These are phyloP conservation scores for Syngnathus floridae DNA, from an alignment of 2,113 vertebrate genomes.

Conservation along the genomic window DNA sequence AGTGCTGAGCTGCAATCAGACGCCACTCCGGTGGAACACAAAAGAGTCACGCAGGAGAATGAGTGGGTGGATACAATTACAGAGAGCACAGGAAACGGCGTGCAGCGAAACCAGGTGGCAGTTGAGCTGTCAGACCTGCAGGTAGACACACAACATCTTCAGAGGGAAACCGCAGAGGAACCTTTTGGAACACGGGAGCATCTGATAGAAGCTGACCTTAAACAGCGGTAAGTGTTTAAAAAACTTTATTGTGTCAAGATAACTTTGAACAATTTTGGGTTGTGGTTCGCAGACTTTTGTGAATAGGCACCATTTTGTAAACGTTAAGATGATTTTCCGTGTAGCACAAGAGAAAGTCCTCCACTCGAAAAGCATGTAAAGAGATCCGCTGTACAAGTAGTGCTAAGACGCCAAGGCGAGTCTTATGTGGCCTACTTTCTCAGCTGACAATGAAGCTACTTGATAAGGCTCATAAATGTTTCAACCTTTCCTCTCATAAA, in stretches of 20 bases:
- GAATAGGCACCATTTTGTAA: neutral
- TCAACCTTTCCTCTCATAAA: neutral
- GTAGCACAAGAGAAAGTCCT: neutral
- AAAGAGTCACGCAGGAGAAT: constrained; percentile 11
- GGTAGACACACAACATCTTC: neutral
- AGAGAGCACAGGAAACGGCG: constrained; percentile 3
- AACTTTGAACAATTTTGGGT: no score
- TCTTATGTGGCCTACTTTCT: neutral
- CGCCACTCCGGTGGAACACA: constrained; percentile 22
- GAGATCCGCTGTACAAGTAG: neutral
- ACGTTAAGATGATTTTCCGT: neutral
- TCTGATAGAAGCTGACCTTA: constrained; percentile 11
- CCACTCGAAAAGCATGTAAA: neutral
- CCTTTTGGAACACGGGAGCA: neutral
- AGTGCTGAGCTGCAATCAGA: constrained; percentile 11
- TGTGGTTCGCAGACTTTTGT: neutral
- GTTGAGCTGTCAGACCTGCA: constrained; percentile 8
- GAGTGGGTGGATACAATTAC: constrained; percentile 44
- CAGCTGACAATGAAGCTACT: neutral
- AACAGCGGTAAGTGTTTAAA: constrained; percentile 37
- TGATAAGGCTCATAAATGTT: constrained; percentile 1
- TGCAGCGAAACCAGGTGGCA: constrained; percentile 18
- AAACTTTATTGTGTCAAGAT: neutral
- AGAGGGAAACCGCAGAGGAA: neutral
- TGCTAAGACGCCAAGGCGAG: neutral